phyloP scores from a whole-genome alignment of 2,888 invertebrate genomes.

The Scaeva pyrastri region DNA sequence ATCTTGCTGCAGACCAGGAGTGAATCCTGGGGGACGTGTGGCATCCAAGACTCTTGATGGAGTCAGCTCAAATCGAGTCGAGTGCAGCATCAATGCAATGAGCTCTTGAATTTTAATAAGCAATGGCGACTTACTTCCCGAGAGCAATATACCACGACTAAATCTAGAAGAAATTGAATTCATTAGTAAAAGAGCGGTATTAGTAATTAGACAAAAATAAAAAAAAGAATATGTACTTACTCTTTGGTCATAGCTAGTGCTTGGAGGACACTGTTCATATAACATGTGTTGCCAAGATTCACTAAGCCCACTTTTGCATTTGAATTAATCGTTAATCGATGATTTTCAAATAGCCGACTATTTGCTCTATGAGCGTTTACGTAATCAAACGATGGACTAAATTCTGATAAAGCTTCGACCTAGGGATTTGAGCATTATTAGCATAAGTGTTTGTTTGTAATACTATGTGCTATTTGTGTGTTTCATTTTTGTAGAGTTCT shows the following conservation, averaged over 20 bases:
- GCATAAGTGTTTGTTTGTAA: too few species aligned
- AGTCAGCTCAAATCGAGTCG: slow-evolving; percentile 87
- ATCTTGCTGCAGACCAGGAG: slow-evolving; percentile 92
- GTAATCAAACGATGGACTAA: slow-evolving; percentile 84
- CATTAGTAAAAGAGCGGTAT: not conserved
- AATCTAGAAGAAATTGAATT: too few species aligned
- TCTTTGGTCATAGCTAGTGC: slow-evolving; percentile 92
- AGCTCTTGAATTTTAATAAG: slow-evolving; percentile 89
- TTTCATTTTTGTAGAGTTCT: too few species aligned
- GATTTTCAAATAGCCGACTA: slow-evolving; percentile 76
- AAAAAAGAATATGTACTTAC: slow-evolving; percentile 84
- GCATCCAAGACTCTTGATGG: slow-evolving; percentile 89
- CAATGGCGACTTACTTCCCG: slow-evolving; percentile 85
- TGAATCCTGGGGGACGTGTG: slow-evolving; percentile 91
- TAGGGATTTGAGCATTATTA: slow-evolving; percentile 34
- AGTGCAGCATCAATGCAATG: slow-evolving; percentile 90
- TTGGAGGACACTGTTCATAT: slow-evolving; percentile 94
- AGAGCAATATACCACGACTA: slow-evolving; percentile 87
- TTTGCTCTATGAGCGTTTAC: slow-evolving; percentile 81
- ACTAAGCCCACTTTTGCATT: slow-evolving; percentile 88
- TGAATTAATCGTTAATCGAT: slow-evolving; percentile 74
- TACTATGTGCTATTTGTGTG: too few species aligned
- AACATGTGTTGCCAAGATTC: slow-evolving; percentile 95
- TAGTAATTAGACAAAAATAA: not conserved
- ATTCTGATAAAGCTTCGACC: slow-evolving; percentile 83